Evolutionary conservation across 2,113 vertebrate species (phyloP), one percentile per base, ranked within the genome.

Genomic region (Siphamia tubifer): DNA sequence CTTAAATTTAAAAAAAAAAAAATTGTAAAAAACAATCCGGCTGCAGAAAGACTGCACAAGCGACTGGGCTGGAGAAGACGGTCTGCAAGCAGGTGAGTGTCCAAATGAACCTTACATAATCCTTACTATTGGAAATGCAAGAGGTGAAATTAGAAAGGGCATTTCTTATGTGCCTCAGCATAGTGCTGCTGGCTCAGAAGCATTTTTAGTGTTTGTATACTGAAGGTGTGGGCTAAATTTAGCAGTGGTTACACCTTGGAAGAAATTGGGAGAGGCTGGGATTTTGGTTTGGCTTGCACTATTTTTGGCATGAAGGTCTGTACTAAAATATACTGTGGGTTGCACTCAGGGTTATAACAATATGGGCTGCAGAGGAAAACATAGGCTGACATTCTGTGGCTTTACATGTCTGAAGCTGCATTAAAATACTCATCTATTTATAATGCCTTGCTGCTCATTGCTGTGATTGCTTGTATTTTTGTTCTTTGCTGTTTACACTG

Each of bases 141-240:
- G 15, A 45, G 8, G 10, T 45, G 11, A 62, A 58, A 49, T 65
- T 13, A 44, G 38, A 74, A 27, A 36, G 38, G 11, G 12, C 30
- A 54, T 5, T 55, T 75, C 10, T 48, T 48, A 44, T 76, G 64
- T 57, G 55, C 56, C 20, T 34, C 20, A 52, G 45, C 44, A 27
- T 27, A 11, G 67, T 55, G 48, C 65, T 55, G 60, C 49, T n/a
- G 49, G 48, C 6, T 6, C 58, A 44, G 40, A 62, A 19, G 52
- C 79, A 64, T 67, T 78, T 88, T 67, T 64, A 79, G 85, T 45
- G 1, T 3, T 8, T 77, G 82, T 82, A 61, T 71, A 54, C 71
- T 6, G 19, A 82, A 86, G 85, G 82, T 87, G 82, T 58, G 68
- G 68, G 78, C 82, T 89, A 91, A 69, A 88, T 89, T 81, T 88